These are phyloP conservation scores for Epiblema foenella DNA, from an alignment of 2,888 invertebrate genomes.

Conservation along the genomic window DNA sequence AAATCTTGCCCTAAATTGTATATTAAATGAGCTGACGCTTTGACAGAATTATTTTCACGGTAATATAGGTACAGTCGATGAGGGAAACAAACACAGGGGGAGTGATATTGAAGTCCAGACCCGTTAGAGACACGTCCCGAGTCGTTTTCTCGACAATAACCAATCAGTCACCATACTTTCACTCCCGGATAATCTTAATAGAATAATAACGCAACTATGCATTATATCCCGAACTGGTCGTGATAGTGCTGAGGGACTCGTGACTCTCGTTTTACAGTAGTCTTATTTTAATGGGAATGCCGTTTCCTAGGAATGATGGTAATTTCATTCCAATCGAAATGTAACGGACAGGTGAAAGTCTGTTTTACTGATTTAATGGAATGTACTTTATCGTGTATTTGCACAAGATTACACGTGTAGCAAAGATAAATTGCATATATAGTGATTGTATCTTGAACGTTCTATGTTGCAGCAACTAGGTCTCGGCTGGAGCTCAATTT, in stretches of 20 bases:
- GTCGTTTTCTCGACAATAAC: slow-evolving; percentile 65
- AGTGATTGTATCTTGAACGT: slow-evolving; percentile 46
- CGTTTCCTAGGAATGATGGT: slow-evolving; percentile 70
- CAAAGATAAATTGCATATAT: slow-evolving; percentile 54
- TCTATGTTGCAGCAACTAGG: slow-evolving; percentile 32
- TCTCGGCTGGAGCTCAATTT: slow-evolving; percentile 29
- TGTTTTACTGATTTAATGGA: slow-evolving; percentile 54
- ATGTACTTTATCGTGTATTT: slow-evolving; percentile 53
- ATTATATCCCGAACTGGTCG: slow-evolving; percentile 75
- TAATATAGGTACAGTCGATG: slow-evolving; percentile 64
- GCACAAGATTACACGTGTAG: slow-evolving; percentile 52
- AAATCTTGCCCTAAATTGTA: slow-evolving; percentile 66
- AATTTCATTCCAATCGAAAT: slow-evolving; percentile 70
- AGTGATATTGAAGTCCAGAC: slow-evolving; percentile 77
- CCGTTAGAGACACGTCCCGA: slow-evolving; percentile 62
- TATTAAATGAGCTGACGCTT: slow-evolving; percentile 68
- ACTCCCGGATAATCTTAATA: slow-evolving; percentile 76
- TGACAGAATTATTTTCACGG: slow-evolving; percentile 69
- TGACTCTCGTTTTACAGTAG: slow-evolving; percentile 78
- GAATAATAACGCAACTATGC: slow-evolving; percentile 71
- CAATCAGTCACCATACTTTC: slow-evolving; percentile 79
- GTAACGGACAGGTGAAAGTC: slow-evolving; percentile 76
- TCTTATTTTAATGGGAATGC: slow-evolving; percentile 74
- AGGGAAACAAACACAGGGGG: slow-evolving; percentile 67
- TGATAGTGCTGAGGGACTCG: slow-evolving; percentile 79